Evolutionary conservation across 1,140 invertebrate species (phyloP).

Genomic region (Drosophila eugracilis): DNA sequence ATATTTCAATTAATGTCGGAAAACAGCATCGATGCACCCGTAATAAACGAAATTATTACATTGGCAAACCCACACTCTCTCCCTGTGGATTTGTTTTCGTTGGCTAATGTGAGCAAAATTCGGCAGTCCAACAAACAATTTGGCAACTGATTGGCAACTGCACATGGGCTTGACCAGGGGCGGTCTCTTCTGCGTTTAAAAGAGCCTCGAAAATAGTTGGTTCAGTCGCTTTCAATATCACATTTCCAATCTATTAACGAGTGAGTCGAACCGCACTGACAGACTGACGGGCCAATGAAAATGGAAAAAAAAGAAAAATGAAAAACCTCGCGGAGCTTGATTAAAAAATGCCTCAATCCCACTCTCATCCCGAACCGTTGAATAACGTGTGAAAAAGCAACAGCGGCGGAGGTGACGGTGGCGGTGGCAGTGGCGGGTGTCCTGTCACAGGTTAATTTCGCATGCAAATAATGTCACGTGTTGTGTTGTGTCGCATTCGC

Average conservation of each 20-base stretch:
- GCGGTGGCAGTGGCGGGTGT: too few species aligned
- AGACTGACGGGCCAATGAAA: conserved; percentile 5
- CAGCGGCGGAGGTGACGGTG: too few species aligned
- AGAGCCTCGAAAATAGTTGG: conserved; percentile 12
- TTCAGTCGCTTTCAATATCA: conserved; percentile 27
- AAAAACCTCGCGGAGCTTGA: conserved; percentile 21
- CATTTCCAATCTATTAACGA: conserved; percentile 48
- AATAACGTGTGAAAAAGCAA: conserved; percentile 24
- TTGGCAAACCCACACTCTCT: not conserved
- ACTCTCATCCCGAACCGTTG: not conserved
- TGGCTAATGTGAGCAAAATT: conserved; percentile 14
- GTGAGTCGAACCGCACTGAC: conserved; percentile 11
- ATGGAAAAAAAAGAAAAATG: too few species aligned
- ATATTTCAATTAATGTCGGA: conserved; percentile 73
- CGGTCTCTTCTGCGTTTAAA: conserved; percentile 11
- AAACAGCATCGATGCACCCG: conserved; percentile 27
- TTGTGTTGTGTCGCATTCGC: conserved; percentile 51
- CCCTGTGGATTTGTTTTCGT: conserved; percentile 6
- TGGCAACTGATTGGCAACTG: conserved; percentile 26
- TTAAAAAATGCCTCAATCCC: conserved; percentile 23
- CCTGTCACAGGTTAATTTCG: conserved; percentile 77
- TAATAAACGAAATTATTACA: conserved; percentile 47
- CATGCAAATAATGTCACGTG: conserved; percentile 81
- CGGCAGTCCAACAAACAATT: conserved; percentile 21
- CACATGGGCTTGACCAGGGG: conserved; percentile 7